These are phyloP conservation scores for Lasioglossum villosulum DNA, from an alignment of 2,888 invertebrate species.

Conservation along the genomic window DNA sequence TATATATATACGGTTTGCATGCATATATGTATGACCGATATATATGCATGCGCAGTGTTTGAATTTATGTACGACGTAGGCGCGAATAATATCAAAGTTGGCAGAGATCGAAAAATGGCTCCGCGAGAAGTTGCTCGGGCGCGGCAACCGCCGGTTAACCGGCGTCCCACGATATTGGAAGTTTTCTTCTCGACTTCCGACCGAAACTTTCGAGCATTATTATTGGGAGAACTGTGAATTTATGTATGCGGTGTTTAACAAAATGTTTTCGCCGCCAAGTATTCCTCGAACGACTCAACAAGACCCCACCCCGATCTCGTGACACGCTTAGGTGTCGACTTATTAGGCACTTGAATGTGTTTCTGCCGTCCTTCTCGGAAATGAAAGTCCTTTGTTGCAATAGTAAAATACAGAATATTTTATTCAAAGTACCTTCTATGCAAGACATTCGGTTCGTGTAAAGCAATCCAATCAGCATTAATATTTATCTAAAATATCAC, in stretches of 20 bases:
- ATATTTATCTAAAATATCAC: no score
- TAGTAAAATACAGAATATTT: no score
- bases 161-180: slow-evolving; percentile 41
- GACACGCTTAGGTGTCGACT: neutral
- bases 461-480: no score
- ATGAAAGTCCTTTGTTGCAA: no score
- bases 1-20: slow-evolving; percentile 4
- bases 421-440: no score
- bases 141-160: slow-evolving; percentile 49
- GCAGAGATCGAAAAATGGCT: slow-evolving; percentile 61
- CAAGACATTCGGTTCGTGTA: no score
- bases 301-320: neutral
- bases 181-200: slow-evolving; percentile 42
- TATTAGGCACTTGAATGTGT: neutral
- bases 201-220: slow-evolving; percentile 51
- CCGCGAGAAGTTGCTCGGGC: slow-evolving; percentile 39
- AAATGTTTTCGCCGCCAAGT: slow-evolving; percentile 36
- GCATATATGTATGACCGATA: slow-evolving; percentile 51
- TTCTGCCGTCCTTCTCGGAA: no score
- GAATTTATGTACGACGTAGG: slow-evolving; percentile 68
- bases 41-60: slow-evolving; percentile 52
- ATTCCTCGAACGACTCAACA: slow-evolving; percentile 26
- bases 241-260: slow-evolving; percentile 55
- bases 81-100: slow-evolving; percentile 62
- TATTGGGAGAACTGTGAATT: slow-evolving; percentile 47